Evolutionary conservation across 1,140 invertebrate species (phyloP).

Genomic region (Ceratosolen fusciceps): DNA sequence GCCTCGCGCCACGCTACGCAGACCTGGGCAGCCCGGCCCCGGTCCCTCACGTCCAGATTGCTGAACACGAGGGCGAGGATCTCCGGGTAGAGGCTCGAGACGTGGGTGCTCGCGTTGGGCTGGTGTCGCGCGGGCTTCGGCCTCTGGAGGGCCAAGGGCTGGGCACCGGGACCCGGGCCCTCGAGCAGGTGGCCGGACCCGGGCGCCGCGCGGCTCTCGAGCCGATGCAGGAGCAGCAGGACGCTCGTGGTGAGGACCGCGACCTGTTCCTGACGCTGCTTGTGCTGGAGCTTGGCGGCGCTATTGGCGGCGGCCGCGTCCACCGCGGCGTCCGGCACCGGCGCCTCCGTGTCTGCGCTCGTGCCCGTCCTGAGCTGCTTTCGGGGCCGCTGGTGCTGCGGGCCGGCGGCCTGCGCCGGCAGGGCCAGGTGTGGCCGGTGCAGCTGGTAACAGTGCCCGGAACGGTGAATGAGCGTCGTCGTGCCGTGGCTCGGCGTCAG

Average conservation of each 20-base stretch:
- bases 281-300: constrained; percentile 63
- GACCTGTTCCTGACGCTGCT: constrained; percentile 64
- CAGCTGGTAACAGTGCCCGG: constrained; percentile 67
- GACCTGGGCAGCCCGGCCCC: constrained; percentile 91
- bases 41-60: constrained; percentile 88
- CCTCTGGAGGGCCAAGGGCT: constrained; percentile 52
- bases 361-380: constrained; percentile 38
- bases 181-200: constrained; percentile 71
- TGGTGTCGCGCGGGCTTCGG: constrained; percentile 49
- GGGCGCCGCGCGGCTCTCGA: constrained; percentile 55
- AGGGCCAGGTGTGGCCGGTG: constrained; percentile 68
- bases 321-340: constrained; percentile 57
- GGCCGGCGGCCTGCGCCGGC: constrained; percentile 42
- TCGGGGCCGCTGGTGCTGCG: constrained; percentile 27
- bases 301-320: constrained; percentile 70
- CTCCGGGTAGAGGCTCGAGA: constrained; percentile 92
- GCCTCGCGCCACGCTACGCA: constrained; percentile 92
- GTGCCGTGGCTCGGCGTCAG: constrained; percentile 62
- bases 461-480: constrained; percentile 63
- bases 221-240: constrained; percentile 60
- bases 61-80: constrained; percentile 93
- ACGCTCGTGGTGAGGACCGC: constrained; percentile 65
- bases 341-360: constrained; percentile 29
- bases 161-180: constrained; percentile 74
- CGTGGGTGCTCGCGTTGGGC: constrained; percentile 77